Percentiles rank a stretch among this genome's conserved stretches.
phyloP scores from a whole-genome alignment of 2,797 vertebrate genomes.

The Acanthiza pusilla region DNA sequence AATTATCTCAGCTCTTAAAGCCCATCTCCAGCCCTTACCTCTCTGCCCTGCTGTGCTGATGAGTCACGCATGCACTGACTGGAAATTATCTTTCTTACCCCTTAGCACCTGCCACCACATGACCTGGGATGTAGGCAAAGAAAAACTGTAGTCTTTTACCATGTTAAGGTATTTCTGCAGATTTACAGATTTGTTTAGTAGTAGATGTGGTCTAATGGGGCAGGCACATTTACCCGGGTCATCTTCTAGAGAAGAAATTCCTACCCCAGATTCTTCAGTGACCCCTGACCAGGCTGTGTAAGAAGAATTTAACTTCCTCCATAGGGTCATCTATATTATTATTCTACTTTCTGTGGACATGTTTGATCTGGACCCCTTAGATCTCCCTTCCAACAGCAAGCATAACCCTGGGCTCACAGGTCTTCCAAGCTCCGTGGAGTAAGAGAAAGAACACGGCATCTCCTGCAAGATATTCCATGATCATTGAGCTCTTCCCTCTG shows the following conservation, averaged over 20 bases:
- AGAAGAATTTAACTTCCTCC: background rate
- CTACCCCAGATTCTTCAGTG: background rate
- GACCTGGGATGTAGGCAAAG: background rate
- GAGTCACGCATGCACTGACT: background rate
- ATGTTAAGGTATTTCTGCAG: background rate
- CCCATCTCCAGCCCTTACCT: background rate
- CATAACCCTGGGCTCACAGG: background rate
- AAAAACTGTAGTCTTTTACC: background rate
- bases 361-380: background rate
- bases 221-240: background rate
- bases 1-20: slow-evolving; percentile 22
- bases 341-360: background rate
- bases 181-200: background rate
- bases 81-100: background rate
- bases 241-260: background rate
- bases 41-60: slow-evolving; percentile 31
- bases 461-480: background rate
- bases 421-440: background rate
- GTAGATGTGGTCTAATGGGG: background rate
- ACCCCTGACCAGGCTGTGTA: background rate
- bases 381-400: background rate
- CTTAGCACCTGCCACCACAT: background rate
- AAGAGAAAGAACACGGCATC: background rate
- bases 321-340: background rate
- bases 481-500: background rate